Evolutionary conservation across 1,140 invertebrate species (phyloP), one percentile per base, ranked within the genome.

Genomic region (Aradophagus sp.): DNA sequence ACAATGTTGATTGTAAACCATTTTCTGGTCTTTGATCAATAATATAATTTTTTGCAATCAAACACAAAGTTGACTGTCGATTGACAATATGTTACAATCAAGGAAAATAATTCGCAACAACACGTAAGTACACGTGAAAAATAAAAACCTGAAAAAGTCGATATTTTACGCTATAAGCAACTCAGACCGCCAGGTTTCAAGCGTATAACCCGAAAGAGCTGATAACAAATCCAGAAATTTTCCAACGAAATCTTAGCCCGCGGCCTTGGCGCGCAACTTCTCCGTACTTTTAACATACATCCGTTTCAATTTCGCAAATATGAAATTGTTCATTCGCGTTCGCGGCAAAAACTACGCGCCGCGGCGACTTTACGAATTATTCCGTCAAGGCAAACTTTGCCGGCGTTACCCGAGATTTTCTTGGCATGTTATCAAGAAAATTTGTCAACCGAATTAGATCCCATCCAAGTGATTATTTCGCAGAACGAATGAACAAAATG

Each of bases 401-500:
- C 45, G 23, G 32, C 39, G 15, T 39, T 14, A 29, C n/a, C 32
- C 15, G 27, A 55, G 26, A 34, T 65, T 65, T 66, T 66, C 62
- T 58, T 66, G 52, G 52, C 62, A 19, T 34, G 16, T 8, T 66
- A 66, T 66, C 62, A 66, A 44, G 42, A 17, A 19, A 55, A 58
- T 48, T 65, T 66, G 61, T 65, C 62, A 56, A 66, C 48, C 31
- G 29, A 44, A 56, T 50, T 50, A 50, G 20, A 56, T 44, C 8
- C 11, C 44, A 58, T 50, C 45, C 31, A 3, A 2, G 13, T 50
- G 62, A 66, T 56, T 66, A 66, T 58, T 55, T 50, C 31, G 23
- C 20, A 2, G 50, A 44, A 56, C 5, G 32, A 27, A 32, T 34
- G 38, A 29, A 34, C 16, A 34, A 45, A 52, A 42, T 44, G 29